Base-by-base conservation (phyloP, 2,113 vertebrate species). In the Ciconia stormi region DNA sequence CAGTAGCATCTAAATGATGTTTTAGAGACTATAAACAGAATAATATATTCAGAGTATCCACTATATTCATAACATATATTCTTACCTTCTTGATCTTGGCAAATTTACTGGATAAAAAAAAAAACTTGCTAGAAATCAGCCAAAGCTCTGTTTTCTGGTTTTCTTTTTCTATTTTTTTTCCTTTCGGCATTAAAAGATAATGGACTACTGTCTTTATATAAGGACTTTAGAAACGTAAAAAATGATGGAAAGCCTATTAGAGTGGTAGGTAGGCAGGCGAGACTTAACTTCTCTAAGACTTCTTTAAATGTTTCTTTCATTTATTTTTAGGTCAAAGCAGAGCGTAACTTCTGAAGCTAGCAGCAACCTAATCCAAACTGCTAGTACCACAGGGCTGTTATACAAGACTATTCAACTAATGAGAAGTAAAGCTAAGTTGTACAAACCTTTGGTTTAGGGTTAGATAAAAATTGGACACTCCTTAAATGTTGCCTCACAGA, bases 241-340 rank as follows among this genome's bases (percentile, higher is more conserved):
- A 94, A 87, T 82, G 21, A 93, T 56, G 78, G 87, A 56, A 94
- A 92, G 59, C 95, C 88, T 83, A 83, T 91, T 69, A 79, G 89
- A 96, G 74, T 83, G 74, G 62, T 67, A 78, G 63, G 81, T 91
- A 94, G 85, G 82, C 71, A 94, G 94, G 88, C 87, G 92, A 90
- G 65, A 95, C 93, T 93, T 85, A 76, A 70, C 66, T 95, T 95
- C 89, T 95, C 63, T 86, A 67, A 94, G 90, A 93, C 67, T 90
- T 97, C 49, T 84, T 93, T 72, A 82, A 83, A 90, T 71, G 78
- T 91, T 95, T 91, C 36, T 92, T 97, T 97, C 16, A 69, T 91
- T 93, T 95, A 61, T 95, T 96, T 49, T 85, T 65, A 25, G 9
- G 89, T 91, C 93, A 95, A 91, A 95, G 83, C 20, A 50, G 78